These are phyloP conservation scores for Morelia viridis DNA, from an alignment of 2,797 vertebrate genomes.

Conservation along the genomic window DNA sequence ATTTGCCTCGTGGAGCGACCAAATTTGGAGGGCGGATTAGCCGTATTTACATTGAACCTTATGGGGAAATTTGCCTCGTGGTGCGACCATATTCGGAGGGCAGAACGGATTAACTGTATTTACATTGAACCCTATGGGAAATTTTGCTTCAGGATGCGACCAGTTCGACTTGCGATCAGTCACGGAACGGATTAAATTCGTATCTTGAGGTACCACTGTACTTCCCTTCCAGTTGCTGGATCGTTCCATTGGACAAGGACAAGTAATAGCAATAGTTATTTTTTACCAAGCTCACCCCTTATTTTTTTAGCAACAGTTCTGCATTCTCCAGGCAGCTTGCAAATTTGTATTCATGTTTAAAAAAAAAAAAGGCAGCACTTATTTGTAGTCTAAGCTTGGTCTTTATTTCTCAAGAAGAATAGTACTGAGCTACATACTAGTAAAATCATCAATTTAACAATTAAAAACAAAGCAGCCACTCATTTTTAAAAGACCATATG, in stretches of 20 bases:
- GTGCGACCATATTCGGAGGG: too few relatives aligned
- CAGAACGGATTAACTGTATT: too few relatives aligned
- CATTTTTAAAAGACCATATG: neutral
- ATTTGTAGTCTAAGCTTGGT: fast-evolving
- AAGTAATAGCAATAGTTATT: neutral
- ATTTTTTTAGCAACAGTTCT: neutral
- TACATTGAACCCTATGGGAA: too few relatives aligned
- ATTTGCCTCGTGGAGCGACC: too few relatives aligned
- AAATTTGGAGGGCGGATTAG: too few relatives aligned
- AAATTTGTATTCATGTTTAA: neutral
- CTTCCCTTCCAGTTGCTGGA: neutral
- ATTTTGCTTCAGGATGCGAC: too few relatives aligned
- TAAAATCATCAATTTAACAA: fast-evolving
- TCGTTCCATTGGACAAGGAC: too few relatives aligned
- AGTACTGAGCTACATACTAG: slow-evolving; percentile 13
- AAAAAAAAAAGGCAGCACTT: slow-evolving; percentile 32
- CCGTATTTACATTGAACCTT: too few relatives aligned
- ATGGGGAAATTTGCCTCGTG: too few relatives aligned
- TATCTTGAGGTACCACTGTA: too few relatives aligned
- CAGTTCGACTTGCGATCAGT: too few relatives aligned
- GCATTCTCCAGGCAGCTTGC: neutral
- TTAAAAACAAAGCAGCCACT: neutral
- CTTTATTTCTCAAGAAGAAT: slow-evolving; percentile 39
- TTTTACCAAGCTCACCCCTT: neutral
- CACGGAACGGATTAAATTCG: too few relatives aligned